These are phyloP conservation scores for Anomalospiza imberbis DNA, from an alignment of 2,797 vertebrate genomes.

Conservation along the genomic window DNA sequence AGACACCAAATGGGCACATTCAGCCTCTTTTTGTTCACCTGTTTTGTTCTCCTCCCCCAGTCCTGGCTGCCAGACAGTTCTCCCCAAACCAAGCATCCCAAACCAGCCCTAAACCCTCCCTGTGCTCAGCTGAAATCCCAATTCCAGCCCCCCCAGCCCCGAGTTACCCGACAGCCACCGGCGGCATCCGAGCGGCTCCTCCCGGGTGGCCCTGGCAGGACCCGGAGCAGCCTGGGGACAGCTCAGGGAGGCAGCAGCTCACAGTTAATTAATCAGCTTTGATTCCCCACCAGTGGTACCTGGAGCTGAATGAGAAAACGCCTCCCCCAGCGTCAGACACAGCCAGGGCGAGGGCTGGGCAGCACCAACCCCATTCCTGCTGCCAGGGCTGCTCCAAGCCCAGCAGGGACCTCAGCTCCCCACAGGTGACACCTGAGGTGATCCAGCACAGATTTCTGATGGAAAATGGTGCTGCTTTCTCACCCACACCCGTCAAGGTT, in stretches of 20 bases:
- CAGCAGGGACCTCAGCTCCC: neutral
- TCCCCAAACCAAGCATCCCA: neutral
- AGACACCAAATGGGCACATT: neutral
- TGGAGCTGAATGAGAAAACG: neutral
- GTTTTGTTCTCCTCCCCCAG: neutral
- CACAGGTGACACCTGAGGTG: neutral
- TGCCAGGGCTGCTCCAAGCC: neutral
- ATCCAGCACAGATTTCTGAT: neutral
- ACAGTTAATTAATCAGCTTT: neutral
- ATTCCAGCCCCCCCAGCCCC: neutral
- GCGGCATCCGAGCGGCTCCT: neutral
- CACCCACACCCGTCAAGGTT: neutral
- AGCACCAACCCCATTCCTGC: neutral
- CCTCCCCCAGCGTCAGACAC: fast-evolving
- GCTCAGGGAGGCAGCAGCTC: neutral
- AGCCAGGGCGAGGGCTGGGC: neutral
- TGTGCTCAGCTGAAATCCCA: fast-evolving
- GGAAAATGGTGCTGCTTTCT: neutral
- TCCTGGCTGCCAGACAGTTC: fast-evolving
- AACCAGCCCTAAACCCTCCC: fast-evolving
- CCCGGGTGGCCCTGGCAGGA: neutral
- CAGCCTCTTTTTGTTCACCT: fast-evolving
- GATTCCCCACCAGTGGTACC: neutral
- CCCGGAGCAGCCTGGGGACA: neutral
- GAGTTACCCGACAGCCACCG: neutral